Conservation (phyloP, 1,140 invertebrate genomes). For the Drosophila funebris region DNA sequence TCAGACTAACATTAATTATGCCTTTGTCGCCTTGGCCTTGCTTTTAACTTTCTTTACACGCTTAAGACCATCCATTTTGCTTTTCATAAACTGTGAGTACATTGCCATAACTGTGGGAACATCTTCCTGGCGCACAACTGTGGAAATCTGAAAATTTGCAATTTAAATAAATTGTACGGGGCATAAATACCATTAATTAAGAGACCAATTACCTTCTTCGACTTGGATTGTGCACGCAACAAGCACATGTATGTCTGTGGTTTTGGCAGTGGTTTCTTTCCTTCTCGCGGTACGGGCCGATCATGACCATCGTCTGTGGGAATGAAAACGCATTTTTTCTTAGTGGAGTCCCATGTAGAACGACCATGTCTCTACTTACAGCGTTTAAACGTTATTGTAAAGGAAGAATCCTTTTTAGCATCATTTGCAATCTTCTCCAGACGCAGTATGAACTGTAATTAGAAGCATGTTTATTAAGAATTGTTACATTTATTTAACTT, state of each 20-base stretch:
- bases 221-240: constrained; percentile 88
- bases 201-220: constrained; percentile 89
- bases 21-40: constrained; percentile 87
- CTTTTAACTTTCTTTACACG: constrained; percentile 91
- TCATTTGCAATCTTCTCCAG: constrained; percentile 88
- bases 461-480: constrained; percentile 84
- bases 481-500: constrained; percentile 59
- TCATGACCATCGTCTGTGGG: constrained; percentile 89
- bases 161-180: background rate
- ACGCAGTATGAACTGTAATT: constrained; percentile 87
- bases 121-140: constrained; percentile 91
- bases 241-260: constrained; percentile 90
- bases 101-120: constrained; percentile 93
- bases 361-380: constrained; percentile 85
- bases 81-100: constrained; percentile 91
- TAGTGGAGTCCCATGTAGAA: background rate
- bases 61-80: constrained; percentile 93
- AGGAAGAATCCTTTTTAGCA: constrained; percentile 86
- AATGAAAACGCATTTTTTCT: constrained; percentile 9
- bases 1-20: constrained; percentile 34
- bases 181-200: too few species aligned
- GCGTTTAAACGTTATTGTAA: constrained; percentile 88
- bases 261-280: constrained; percentile 85
- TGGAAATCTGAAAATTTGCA: constrained; percentile 85
- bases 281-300: constrained; percentile 87